These are phyloP conservation scores for Cynocephalus volans DNA, from an alignment of 2,113 vertebrate species.

Conservation along the genomic window DNA sequence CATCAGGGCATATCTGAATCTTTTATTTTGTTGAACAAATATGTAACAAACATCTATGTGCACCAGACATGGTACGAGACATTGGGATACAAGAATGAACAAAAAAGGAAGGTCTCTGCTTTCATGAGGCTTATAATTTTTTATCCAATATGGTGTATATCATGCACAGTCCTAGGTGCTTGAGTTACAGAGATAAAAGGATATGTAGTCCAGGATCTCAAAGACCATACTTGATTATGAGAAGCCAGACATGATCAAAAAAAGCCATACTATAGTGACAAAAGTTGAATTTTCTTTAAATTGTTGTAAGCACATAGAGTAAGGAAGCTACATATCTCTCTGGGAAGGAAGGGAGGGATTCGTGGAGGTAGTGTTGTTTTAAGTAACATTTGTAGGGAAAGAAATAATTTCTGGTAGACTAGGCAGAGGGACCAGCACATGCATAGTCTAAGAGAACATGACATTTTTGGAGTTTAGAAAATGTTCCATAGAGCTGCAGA, in stretches of 20 bases:
- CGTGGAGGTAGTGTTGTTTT: background rate
- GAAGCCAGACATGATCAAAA: background rate
- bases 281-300: background rate
- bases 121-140: background rate
- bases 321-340: background rate
- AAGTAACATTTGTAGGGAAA: background rate
- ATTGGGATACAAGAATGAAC: background rate
- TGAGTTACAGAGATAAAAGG: background rate
- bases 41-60: background rate
- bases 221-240: background rate
- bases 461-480: background rate
- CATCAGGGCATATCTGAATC: background rate
- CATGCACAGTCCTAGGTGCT: background rate
- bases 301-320: background rate
- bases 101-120: background rate
- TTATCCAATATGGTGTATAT: background rate
- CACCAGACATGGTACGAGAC: background rate
- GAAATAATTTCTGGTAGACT: background rate
- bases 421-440: background rate
- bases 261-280: background rate
- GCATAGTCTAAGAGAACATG: background rate
- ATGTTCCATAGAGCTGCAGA: background rate
- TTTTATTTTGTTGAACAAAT: background rate
- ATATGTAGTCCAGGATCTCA: background rate
- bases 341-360: background rate